These are phyloP conservation scores for Leuciscus waleckii DNA, from an alignment of 2,797 vertebrate genomes.

Conservation along the genomic window DNA sequence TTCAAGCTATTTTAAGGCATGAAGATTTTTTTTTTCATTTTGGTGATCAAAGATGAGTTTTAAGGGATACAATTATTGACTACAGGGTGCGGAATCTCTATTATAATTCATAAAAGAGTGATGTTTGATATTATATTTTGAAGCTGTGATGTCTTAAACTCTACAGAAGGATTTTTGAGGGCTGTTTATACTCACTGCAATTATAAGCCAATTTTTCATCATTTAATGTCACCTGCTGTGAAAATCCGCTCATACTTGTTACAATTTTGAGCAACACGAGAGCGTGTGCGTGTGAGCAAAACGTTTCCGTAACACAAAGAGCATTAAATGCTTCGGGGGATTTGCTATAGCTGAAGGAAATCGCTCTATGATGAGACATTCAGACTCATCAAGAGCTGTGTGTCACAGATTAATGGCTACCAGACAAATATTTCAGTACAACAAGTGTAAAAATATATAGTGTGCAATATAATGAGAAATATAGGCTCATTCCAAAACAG, in stretches of 20 bases:
- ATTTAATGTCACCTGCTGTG: conserved; percentile 35
- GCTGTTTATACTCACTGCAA: conserved; percentile 2
- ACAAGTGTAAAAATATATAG: neutral
- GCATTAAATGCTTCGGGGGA: conserved; percentile 24
- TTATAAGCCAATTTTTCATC: conserved; percentile 18
- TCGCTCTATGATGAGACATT: conserved; percentile 28
- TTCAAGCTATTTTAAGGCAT: no score
- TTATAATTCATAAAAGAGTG: neutral
- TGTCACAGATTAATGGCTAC: conserved; percentile 18
- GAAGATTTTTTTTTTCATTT: no score
- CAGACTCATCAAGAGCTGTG: conserved; percentile 21
- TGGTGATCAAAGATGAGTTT: no score
- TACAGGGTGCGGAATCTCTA: neutral
- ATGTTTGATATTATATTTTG: neutral
- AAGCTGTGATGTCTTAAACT: neutral
- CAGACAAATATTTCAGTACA: conserved; percentile 25
- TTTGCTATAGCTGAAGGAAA: conserved; percentile 31
- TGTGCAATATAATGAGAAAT: neutral
- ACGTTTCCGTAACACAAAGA: conserved; percentile 23
- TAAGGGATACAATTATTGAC: no score
- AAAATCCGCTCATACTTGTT: conserved; percentile 29
- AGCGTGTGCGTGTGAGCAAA: conserved; percentile 5
- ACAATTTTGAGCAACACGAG: neutral
- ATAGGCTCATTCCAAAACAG: neutral
- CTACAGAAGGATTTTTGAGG: neutral